These are phyloP conservation scores for Syritta pipiens DNA, from an alignment of 2,888 invertebrate species.

Conservation along the genomic window DNA sequence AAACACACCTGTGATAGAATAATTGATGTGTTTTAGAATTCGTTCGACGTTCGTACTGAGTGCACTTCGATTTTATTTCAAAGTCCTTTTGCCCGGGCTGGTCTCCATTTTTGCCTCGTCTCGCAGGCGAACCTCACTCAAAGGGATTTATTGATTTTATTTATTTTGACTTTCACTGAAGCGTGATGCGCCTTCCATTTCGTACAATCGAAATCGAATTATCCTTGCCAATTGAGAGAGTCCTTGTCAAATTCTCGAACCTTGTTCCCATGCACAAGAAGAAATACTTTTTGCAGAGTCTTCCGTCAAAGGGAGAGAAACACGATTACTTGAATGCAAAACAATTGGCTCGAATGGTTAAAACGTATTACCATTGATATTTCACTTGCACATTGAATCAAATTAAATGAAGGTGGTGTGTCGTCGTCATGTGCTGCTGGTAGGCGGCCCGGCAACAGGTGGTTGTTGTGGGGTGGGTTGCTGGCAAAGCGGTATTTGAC, in stretches of 20 bases:
- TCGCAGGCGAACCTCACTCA: constrained; percentile 14
- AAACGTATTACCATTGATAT: constrained; percentile 47
- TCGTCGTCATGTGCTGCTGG: neutral
- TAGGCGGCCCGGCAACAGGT: constrained; percentile 6
- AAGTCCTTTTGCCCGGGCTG: constrained; percentile 7
- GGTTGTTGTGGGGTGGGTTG: neutral
- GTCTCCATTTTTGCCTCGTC: neutral
- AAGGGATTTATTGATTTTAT: constrained; percentile 61
- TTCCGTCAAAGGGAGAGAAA: neutral
- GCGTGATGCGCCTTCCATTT: constrained; percentile 56
- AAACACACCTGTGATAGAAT: constrained; percentile 61
- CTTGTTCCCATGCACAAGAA: constrained; percentile 18
- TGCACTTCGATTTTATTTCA: constrained; percentile 53
- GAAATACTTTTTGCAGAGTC: neutral
- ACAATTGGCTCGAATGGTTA: constrained; percentile 59
- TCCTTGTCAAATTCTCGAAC: constrained; percentile 53
- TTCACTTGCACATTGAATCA: constrained; percentile 40
- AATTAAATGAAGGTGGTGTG: constrained; percentile 15
- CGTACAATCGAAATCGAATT: constrained; percentile 63
- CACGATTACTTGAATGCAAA: constrained; percentile 27
- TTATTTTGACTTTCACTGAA: constrained; percentile 36
- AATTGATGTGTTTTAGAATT: constrained; percentile 62
- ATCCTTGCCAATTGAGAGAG: constrained; percentile 50
- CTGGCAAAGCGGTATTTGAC: constrained; percentile 12
- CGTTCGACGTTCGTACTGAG: constrained; percentile 37